A percentile compares a stretch with the other conserved stretches of the same genome.
Evolutionary conservation across 2,797 vertebrate species (phyloP).

Genomic region (Esox masquinongy): DNA sequence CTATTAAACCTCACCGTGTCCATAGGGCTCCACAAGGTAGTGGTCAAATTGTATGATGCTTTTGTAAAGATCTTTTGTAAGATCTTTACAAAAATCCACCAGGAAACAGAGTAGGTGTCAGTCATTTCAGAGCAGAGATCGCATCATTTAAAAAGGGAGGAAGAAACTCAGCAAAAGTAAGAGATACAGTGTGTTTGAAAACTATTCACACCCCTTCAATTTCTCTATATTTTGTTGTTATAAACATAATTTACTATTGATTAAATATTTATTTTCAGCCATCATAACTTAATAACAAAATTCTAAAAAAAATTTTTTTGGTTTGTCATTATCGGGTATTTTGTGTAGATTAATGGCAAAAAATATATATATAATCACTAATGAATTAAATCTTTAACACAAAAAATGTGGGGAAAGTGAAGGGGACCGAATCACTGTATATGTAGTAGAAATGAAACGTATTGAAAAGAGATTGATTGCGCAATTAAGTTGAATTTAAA

Average conservation of each 20-base stretch:
- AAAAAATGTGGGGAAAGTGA: neutral
- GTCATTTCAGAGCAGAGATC: neutral
- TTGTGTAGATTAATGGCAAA: no score
- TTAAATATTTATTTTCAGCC: no score
- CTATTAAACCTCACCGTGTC: neutral
- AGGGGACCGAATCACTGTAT: conserved; percentile 1
- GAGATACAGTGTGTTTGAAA: neutral
- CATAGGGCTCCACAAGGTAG: neutral
- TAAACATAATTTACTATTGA: neutral
- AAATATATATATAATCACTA: no score
- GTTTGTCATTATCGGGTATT: no score
- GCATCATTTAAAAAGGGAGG: conserved; percentile 11
- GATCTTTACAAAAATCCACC: neutral
- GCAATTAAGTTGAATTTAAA: conserved; percentile 13
- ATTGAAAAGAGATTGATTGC: conserved; percentile 21
- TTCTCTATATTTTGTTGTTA: no score
- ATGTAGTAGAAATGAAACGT: conserved; percentile 28
- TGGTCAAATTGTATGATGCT: neutral
- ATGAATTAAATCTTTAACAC: no score
- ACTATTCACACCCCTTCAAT: neutral
- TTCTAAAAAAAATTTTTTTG: no score
- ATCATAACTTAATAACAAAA: no score
- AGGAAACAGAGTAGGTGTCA: neutral
- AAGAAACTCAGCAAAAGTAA: neutral
- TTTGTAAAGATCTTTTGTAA: neutral